Evolutionary conservation across 2,797 vertebrate genomes (phyloP), one percentile per base, ranked within the genome.

Genomic region (Labroides dimidiatus): DNA sequence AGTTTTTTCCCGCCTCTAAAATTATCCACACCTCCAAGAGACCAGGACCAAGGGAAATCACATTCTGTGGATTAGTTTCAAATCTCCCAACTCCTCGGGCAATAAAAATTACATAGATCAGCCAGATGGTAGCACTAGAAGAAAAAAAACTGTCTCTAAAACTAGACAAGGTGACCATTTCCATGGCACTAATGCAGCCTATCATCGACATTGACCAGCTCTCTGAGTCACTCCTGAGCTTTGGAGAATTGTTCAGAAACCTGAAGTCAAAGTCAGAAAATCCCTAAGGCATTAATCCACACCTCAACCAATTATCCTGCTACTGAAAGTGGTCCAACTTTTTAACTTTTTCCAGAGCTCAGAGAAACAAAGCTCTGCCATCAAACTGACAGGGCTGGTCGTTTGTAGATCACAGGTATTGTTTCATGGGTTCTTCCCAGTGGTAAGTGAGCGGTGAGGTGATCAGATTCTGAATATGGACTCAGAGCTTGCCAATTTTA

Each of bases 41-140:
- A 62, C 53, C 43, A 63, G 55, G 50, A 71, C 85, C 84, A 72
- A 63, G 84, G 81, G 85, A 89, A 91, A 89, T 91, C 82, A 86
- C 53, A 74, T 82, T 81, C 50, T 66, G 72, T 64, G 66, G 68
- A 87, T 82, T 85, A 69, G 70, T 80, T 82, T 84, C 63, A 79
- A 81, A 78, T 77, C 71, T 70, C 71, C 47, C 62, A 20, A 43
- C 21, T 72, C 86, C 68, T 73, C 56, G 0, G 81, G 85, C 81
- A 56, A 69, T 78, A 80, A 53, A 80, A 82, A 82, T 76, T 63
- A 84, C 77, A 82, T 50, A 76, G 81, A 81, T 86, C 63, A 74
- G 59, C 69, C 60, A 67, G 73, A 75, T 81, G 74, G 78, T 74
- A 62, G 47, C 53, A 71, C 33, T 53, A 41, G 36, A 67, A 64